Percentiles rank a stretch among this genome's conserved stretches.
Evolutionary conservation across 2,113 vertebrate species (phyloP).

Genomic region (Casuarius casuarius): DNA sequence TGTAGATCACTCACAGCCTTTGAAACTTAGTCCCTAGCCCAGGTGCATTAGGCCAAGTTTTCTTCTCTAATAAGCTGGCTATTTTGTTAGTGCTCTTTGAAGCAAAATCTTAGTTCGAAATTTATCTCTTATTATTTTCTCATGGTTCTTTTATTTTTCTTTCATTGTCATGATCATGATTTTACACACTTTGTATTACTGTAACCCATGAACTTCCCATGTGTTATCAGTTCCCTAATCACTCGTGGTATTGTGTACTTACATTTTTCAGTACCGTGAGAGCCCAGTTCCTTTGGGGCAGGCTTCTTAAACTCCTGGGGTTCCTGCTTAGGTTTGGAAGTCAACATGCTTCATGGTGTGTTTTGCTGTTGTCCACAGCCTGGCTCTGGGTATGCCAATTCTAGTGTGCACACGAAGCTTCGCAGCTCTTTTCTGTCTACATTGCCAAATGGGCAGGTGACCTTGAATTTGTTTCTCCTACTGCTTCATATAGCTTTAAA

Average conservation of each 20-base stretch:
- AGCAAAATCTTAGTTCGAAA: background rate
- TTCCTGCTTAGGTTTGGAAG: background rate
- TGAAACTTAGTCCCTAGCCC: background rate
- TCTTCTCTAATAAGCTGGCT: background rate
- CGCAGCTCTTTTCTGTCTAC: background rate
- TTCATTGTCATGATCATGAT: background rate
- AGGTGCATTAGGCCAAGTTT: background rate
- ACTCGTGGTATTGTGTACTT: background rate
- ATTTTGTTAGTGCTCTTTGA: background rate
- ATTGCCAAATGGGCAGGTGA: background rate
- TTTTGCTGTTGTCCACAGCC: background rate
- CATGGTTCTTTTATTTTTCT: background rate
- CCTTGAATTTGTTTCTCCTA: background rate
- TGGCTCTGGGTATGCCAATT: background rate
- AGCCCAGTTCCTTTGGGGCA: background rate
- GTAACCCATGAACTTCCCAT: accelerated
- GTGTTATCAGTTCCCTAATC: background rate
- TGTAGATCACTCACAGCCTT: background rate
- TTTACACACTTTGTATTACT: background rate
- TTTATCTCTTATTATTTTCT: background rate
- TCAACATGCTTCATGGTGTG: background rate
- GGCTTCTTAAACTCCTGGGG: background rate
- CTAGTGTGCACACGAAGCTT: background rate
- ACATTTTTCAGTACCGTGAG: background rate
- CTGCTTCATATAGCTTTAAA: background rate